phyloP scores from a whole-genome alignment of 2,888 invertebrate species.

The Hypercompe scribonia region DNA sequence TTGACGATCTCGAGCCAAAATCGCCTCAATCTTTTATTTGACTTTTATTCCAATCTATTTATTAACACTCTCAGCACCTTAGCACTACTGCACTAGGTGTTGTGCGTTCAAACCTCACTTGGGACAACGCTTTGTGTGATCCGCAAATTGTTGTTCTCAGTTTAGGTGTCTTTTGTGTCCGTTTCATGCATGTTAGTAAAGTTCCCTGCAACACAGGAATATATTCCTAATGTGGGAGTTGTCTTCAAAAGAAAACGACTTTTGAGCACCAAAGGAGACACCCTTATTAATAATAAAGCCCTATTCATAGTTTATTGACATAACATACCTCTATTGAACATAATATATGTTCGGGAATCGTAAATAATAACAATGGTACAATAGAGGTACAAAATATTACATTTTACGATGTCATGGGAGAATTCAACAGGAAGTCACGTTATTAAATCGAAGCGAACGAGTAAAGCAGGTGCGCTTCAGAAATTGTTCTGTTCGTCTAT shows the following conservation, averaged over 20 bases:
- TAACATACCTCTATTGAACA: background rate
- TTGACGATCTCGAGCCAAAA: slow-evolving; percentile 27
- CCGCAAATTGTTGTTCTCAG: too few species aligned
- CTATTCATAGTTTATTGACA: background rate
- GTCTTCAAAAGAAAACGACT: too few species aligned
- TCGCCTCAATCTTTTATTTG: slow-evolving; percentile 32
- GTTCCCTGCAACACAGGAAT: too few species aligned
- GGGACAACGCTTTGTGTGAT: too few species aligned
- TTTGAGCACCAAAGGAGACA: too few species aligned
- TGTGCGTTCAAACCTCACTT: too few species aligned
- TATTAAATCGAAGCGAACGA: slow-evolving; percentile 81
- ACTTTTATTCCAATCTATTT: slow-evolving; percentile 30
- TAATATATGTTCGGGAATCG: background rate
- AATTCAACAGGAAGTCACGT: slow-evolving; percentile 74
- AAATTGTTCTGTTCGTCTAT: slow-evolving; percentile 64
- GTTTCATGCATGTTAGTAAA: too few species aligned
- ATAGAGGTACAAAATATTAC: slow-evolving; percentile 60
- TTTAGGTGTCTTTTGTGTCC: too few species aligned
- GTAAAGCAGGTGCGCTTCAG: slow-evolving; percentile 71
- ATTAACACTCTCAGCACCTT: too few species aligned
- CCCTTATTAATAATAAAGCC: slow-evolving; percentile 11
- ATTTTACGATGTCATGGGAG: slow-evolving; percentile 71
- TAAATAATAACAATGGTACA: background rate
- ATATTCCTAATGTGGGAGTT: too few species aligned
- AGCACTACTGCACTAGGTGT: too few species aligned